phyloP scores from a whole-genome alignment of 2,113 vertebrate species.

The Pseudopipra pipra region DNA sequence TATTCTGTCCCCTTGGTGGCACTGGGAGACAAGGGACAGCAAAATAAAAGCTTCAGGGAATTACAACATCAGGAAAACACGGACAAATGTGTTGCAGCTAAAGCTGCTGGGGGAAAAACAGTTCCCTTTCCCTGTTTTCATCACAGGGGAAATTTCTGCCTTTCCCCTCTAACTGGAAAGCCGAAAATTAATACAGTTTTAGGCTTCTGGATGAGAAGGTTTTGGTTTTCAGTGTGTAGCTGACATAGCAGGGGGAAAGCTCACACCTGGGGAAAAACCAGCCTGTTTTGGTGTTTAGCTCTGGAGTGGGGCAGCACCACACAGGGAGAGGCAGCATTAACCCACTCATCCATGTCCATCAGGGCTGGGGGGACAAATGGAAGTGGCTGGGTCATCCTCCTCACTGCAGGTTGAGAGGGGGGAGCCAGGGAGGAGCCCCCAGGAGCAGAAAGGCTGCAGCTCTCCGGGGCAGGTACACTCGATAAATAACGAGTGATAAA shows the following conservation, averaged over 20 bases:
- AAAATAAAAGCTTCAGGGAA: neutral
- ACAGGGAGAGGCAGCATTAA: neutral
- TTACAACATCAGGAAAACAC: accelerated
- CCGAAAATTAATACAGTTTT: neutral
- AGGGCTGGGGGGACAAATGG: neutral
- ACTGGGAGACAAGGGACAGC: neutral
- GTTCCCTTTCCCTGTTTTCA: neutral
- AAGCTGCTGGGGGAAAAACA: accelerated
- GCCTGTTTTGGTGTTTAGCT: neutral
- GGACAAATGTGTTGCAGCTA: accelerated
- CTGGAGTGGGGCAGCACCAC: accelerated
- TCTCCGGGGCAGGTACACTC: neutral
- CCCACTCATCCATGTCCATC: neutral
- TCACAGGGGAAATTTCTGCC: neutral
- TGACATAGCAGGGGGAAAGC: neutral
- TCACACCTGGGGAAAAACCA: neutral
- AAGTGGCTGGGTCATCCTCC: neutral
- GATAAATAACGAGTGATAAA: neutral
- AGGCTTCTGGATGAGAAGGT: neutral
- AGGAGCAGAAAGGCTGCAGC: neutral
- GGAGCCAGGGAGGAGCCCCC: neutral
- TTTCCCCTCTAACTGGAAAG: neutral
- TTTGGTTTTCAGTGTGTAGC: neutral
- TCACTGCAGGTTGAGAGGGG: neutral
- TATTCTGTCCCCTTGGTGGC: neutral